These are phyloP conservation scores for Brachionus paranguensis DNA, from an alignment of 1,140 invertebrate genomes.

Conservation along the genomic window DNA sequence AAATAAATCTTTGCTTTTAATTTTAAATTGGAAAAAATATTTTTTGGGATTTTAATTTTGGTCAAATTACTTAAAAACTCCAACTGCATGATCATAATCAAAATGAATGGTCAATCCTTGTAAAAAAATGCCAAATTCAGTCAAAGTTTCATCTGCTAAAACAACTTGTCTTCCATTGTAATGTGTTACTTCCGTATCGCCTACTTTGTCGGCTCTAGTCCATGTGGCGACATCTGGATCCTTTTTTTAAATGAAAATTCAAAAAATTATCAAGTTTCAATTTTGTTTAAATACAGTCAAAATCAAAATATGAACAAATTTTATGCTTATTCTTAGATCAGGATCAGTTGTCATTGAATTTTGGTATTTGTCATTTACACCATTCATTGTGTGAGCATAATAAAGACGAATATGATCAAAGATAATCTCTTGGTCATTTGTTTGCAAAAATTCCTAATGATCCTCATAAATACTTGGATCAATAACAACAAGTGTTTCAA, in stretches of 20 bases:
- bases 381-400: neutral
- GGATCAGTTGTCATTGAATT: neutral
- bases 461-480: neutral
- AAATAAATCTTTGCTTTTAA: neutral
- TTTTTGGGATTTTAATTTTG: neutral
- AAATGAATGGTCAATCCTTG: neutral
- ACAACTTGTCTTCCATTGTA: conserved; percentile 11
- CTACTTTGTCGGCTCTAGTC: neutral
- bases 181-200: neutral
- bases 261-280: neutral
- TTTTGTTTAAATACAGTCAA: neutral
- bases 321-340: conserved; percentile 9
- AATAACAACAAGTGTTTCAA: conserved; percentile 16
- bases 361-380: conserved; percentile 3
- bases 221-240: neutral
- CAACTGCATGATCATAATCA: conserved; percentile 21
- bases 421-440: neutral
- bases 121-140: neutral
- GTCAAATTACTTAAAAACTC: neutral
- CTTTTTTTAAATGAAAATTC: neutral
- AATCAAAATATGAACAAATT: neutral
- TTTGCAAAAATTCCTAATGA: neutral
- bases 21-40: neutral
- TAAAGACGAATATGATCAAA: neutral
- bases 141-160: neutral